These are phyloP conservation scores for Aphelocoma coerulescens DNA, from an alignment of 2,113 vertebrate species.

Conservation along the genomic window DNA sequence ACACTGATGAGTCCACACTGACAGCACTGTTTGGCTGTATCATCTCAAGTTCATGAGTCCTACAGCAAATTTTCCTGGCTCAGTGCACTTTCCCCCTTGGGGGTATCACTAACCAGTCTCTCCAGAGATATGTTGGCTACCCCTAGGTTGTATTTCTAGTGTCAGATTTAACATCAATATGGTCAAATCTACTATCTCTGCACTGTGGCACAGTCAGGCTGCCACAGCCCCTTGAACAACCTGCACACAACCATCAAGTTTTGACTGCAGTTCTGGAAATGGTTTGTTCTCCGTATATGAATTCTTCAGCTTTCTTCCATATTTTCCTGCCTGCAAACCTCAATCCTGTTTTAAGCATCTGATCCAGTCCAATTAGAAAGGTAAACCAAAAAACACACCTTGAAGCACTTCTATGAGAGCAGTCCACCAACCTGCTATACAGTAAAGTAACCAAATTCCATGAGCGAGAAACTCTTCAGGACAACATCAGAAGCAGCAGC, in stretches of 20 bases:
- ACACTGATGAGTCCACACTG: background rate
- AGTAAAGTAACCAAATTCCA: background rate
- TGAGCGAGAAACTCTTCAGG: background rate
- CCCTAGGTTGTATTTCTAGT: background rate
- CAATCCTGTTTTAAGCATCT: background rate
- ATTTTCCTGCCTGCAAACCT: background rate
- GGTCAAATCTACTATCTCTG: background rate
- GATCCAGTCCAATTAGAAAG: background rate
- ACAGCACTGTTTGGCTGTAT: background rate
- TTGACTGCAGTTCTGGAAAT: background rate
- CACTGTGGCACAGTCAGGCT: background rate
- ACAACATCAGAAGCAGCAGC: background rate
- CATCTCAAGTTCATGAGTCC: background rate
- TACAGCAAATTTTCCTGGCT: background rate
- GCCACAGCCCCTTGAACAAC: background rate
- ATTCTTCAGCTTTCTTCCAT: background rate
- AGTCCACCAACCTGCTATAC: background rate
- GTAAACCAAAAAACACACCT: background rate
- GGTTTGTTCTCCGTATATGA: background rate
- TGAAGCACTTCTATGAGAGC: background rate
- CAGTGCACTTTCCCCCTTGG: background rate
- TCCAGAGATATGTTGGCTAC: background rate
- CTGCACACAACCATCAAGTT: background rate
- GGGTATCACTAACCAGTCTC: background rate
- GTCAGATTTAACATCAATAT: background rate